A percentile compares a stretch with the other conserved stretches of the same genome.
phyloP scores from a whole-genome alignment of 2,113 vertebrate genomes.

The Sphaerodactylus townsendi region DNA sequence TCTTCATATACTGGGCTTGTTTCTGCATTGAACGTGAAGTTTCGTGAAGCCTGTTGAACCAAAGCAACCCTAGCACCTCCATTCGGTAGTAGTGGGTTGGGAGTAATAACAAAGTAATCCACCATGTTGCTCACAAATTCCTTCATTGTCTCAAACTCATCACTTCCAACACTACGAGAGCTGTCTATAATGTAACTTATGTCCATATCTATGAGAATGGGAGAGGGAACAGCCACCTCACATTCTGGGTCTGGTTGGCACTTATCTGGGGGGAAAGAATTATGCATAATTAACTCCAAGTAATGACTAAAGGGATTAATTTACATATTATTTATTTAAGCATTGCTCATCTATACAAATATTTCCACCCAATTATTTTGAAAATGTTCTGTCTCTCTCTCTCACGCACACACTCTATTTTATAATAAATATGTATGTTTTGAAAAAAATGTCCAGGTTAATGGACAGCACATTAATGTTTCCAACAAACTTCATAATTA shows the following conservation, averaged over 20 bases:
- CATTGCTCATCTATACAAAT: neutral
- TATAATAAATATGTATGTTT: neutral
- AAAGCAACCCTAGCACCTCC: constrained; percentile 73
- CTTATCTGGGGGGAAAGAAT: constrained; percentile 73
- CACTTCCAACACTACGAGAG: constrained; percentile 71
- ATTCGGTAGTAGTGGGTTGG: constrained; percentile 37
- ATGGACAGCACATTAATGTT: neutral
- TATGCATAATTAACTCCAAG: neutral
- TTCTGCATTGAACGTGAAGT: constrained; percentile 55
- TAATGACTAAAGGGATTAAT: neutral
- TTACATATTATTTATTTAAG: neutral
- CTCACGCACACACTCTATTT: neutral
- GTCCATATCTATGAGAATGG: constrained; percentile 76
- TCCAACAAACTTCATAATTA: no score
- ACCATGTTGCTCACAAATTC: constrained; percentile 77
- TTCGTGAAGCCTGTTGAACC: constrained; percentile 73
- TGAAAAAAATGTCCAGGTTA: neutral
- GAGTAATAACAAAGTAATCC: constrained; percentile 77
- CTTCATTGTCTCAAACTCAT: constrained; percentile 74
- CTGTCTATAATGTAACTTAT: constrained; percentile 81
- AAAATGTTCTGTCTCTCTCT: neutral
- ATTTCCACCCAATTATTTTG: neutral
- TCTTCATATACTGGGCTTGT: constrained; percentile 60
- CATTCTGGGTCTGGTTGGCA: constrained; percentile 74
- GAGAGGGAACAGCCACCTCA: constrained; percentile 9